A percentile compares a stretch with the other conserved stretches of the same genome.
Evolutionary conservation across 1,140 invertebrate species (phyloP).

Genomic region (Calephelis virginiensis): DNA sequence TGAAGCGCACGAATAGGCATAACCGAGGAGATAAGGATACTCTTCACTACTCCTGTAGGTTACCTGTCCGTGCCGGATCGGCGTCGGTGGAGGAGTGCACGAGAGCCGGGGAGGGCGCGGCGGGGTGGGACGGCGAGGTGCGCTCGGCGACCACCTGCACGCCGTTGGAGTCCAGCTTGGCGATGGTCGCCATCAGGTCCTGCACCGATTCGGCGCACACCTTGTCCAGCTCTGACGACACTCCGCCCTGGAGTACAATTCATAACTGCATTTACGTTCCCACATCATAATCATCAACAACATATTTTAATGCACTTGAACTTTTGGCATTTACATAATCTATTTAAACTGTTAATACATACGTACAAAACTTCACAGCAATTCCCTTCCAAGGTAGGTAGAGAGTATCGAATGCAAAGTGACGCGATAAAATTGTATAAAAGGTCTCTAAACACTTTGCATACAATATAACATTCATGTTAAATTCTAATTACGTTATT

Average conservation of each 20-base stretch:
- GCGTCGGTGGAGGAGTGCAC: constrained; percentile 73
- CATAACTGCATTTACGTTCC: constrained; percentile 16
- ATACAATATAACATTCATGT: too few species aligned
- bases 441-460: too few species aligned
- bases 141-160: constrained; percentile 81
- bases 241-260: constrained; percentile 47
- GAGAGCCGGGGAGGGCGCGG: constrained; percentile 79
- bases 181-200: constrained; percentile 90
- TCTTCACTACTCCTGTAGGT: too few species aligned
- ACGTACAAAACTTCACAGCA: too few species aligned
- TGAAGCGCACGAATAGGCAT: too few species aligned
- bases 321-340: not conserved
- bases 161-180: constrained; percentile 89
- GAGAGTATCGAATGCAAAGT: too few species aligned
- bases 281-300: constrained; percentile 1
- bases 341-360: too few species aligned
- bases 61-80: constrained; percentile 26
- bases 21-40: too few species aligned
- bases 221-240: constrained; percentile 83
- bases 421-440: too few species aligned
- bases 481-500: not conserved
- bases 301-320: not conserved
- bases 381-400: too few species aligned
- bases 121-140: constrained; percentile 76
- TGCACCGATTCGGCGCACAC: constrained; percentile 90